Base-by-base conservation (phyloP, 2,113 vertebrate species). In the Furnarius figulus region DNA sequence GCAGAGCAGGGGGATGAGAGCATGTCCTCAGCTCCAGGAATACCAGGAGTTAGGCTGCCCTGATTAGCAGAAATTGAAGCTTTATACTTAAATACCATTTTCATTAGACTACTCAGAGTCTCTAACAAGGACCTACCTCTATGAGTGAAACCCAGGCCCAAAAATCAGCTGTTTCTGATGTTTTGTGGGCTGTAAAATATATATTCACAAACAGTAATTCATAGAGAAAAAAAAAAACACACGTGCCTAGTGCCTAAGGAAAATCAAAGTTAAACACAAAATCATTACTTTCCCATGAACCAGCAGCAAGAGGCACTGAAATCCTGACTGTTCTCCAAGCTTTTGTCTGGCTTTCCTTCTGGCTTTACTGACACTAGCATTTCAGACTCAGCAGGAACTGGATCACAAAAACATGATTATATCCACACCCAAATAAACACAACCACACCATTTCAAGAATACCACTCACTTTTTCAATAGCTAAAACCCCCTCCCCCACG, bases 291-390 rank as follows among this genome's bases (percentile, higher is more conserved):
- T 92, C 85, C 66, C 96, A 93, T 42, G 75, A 86, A 83, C 72
- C 42, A 90, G 55, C 95, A 92, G 70, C 19, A 61, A 88, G 37
- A 90, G 49, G 76, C 88, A 96, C 27, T 65, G 31, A 94, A 88
- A 93, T 62, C 37, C 90, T 94, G 88, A 96, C 62, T 97, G 79
- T 87, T 53, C 87, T 92, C 92, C 93, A 95, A 84, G 80, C 80
- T 92, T 96, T 96, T 78, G 92, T 94, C 92, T 95, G 86, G 90
- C 88, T 94, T 92, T 65, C 72, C 87, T 94, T 68, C 78, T 91
- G 85, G 91, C 87, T 94, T 93, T 91, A 68, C 94, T 75, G 90
- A 92, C 95, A 96, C 85, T 9, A 78, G 73, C 73, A 89, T 96
- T 97, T 96, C 92, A 97, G 81, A 75, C 90, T 71, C 93, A 85